Evolutionary conservation across 2,888 invertebrate species (phyloP).

Genomic region (Meta bourneti): DNA sequence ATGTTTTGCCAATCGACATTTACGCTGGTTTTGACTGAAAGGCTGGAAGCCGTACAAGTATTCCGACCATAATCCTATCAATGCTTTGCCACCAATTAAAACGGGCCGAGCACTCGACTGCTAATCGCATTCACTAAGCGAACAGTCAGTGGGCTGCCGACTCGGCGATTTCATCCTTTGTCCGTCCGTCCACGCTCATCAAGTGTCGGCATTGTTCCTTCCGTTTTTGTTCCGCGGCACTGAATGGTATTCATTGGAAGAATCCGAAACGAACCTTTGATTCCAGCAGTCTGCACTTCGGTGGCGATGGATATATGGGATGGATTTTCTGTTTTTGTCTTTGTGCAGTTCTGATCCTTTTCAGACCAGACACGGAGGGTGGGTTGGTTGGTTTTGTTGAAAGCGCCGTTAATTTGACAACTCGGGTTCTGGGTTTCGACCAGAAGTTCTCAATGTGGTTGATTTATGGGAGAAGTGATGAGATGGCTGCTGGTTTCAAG

Average conservation of each 20-base stretch:
- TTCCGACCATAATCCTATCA: conserved; percentile 45
- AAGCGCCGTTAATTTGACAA: no score
- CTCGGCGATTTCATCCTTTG: conserved; percentile 26
- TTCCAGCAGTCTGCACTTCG: not conserved
- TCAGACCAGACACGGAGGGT: not conserved
- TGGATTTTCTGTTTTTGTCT: not conserved
- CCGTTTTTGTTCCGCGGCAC: conserved; percentile 40
- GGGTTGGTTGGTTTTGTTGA: not conserved
- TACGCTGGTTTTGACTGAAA: conserved; percentile 41
- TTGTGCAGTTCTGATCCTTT: not conserved
- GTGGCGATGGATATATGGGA: not conserved
- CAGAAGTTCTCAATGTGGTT: no score
- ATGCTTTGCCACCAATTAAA: conserved; percentile 58
- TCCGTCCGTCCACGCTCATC: conserved; percentile 13
- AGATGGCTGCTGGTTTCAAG: no score
- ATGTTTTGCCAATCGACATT: conserved; percentile 27
- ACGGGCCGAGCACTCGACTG: conserved; percentile 4
- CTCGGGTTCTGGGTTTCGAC: no score
- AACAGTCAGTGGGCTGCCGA: conserved; percentile 18
- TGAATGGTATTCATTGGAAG: not conserved
- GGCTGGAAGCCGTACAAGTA: conserved; percentile 21
- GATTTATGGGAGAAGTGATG: no score
- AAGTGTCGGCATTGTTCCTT: conserved; percentile 20
- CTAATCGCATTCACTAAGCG: conserved; percentile 48
- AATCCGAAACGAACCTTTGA: not conserved